Conservation (phyloP, 2,888 invertebrate species). For the Hedya salicella region DNA sequence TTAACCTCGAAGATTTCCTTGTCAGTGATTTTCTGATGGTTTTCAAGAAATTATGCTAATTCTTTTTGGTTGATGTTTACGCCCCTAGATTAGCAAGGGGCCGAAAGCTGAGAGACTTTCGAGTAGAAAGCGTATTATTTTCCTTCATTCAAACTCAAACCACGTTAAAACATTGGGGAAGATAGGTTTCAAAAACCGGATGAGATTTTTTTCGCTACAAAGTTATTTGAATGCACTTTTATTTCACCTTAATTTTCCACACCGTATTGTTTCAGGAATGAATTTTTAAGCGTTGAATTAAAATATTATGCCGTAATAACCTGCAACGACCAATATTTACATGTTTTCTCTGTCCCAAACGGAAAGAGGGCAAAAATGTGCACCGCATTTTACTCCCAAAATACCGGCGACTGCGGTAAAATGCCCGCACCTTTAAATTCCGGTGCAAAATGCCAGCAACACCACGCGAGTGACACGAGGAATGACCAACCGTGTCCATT, state of each 20-base stretch:
- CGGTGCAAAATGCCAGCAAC: constrained; percentile 39
- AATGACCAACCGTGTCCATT: constrained; percentile 44
- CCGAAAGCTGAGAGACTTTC: constrained; percentile 14
- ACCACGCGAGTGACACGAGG: constrained; percentile 39
- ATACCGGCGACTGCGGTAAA: constrained; percentile 43
- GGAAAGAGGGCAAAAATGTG: constrained; percentile 24
- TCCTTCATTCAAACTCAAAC: background rate
- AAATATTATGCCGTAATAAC: background rate
- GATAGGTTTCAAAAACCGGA: background rate
- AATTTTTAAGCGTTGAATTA: background rate
- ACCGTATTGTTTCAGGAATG: background rate
- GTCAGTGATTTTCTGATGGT: constrained; percentile 34
- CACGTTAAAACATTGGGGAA: background rate
- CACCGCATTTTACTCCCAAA: constrained; percentile 46
- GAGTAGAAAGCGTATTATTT: constrained; percentile 11
- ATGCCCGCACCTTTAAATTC: constrained; percentile 46
- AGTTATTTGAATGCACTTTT: constrained; percentile 2
- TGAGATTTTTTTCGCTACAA: background rate
- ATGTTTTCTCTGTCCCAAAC: constrained; percentile 1
- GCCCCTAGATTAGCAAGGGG: constrained; percentile 26
- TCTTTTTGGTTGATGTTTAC: constrained; percentile 29
- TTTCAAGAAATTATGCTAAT: constrained; percentile 38
- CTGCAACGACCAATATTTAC: background rate
- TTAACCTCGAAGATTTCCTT: constrained; percentile 36
- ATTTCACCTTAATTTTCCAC: background rate